Percentiles rank a stretch among this genome's conserved stretches.
Evolutionary conservation across 2,797 vertebrate species (phyloP).

Genomic region (Siniperca scherzeri): DNA sequence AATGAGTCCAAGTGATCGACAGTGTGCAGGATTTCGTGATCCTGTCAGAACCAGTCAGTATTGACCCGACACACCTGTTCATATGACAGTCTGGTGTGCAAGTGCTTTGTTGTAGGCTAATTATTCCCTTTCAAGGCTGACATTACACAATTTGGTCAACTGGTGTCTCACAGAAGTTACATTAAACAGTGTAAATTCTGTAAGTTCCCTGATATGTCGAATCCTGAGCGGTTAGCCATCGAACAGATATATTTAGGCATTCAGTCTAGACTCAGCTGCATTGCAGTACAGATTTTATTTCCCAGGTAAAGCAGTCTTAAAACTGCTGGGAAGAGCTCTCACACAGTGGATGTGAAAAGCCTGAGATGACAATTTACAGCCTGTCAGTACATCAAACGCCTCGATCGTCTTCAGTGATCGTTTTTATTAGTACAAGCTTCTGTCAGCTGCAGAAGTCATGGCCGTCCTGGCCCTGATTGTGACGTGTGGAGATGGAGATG

Average conservation of each 20-base stretch:
- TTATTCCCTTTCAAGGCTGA: background rate
- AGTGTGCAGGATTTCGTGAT: background rate
- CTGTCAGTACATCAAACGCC: background rate
- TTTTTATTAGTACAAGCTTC: background rate
- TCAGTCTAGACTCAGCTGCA: conserved; percentile 10
- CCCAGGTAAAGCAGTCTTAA: background rate
- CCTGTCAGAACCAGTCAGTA: background rate
- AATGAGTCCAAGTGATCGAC: background rate
- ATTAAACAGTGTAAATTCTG: background rate
- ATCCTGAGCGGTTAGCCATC: background rate
- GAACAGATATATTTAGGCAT: conserved; percentile 4
- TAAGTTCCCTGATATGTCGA: background rate
- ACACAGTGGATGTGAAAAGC: background rate
- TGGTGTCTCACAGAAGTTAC: background rate
- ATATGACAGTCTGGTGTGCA: background rate
- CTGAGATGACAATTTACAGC: conserved; percentile 5
- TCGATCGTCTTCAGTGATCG: background rate
- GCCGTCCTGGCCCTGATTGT: conserved; percentile 3
- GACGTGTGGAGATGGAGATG: conserved; percentile 18
- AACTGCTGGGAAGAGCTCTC: conserved; percentile 4
- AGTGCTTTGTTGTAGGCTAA: background rate
- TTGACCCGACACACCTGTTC: background rate
- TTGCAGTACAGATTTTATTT: conserved; percentile 14
- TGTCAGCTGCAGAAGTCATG: conserved; percentile 11
- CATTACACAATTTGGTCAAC: background rate